These are phyloP conservation scores for Rotaria macrura DNA, from an alignment of 2,888 invertebrate genomes.

Conservation along the genomic window DNA sequence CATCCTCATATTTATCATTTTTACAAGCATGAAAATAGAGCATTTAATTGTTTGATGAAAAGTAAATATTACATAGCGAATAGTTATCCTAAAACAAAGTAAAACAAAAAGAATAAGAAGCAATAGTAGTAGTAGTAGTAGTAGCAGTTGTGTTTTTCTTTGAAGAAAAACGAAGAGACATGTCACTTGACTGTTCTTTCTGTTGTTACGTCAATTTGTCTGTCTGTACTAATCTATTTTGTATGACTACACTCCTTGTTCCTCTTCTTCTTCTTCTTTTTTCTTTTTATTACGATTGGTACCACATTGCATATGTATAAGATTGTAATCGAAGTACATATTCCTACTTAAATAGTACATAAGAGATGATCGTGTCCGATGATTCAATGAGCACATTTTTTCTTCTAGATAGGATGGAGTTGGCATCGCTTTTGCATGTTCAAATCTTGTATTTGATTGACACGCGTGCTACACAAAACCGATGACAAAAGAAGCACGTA, in stretches of 20 bases:
- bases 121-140: neutral
- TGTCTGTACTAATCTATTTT: constrained; percentile 12
- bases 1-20: neutral
- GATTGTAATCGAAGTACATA: neutral
- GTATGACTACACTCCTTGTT: neutral
- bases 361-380: neutral
- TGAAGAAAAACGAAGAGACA: neutral
- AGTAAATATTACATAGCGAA: neutral
- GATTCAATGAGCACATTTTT: neutral
- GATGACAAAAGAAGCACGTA: neutral
- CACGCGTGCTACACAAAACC: neutral
- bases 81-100: neutral
- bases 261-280: neutral
- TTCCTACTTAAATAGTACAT: neutral
- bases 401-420: neutral
- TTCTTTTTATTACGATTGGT: neutral
- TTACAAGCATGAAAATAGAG: neutral
- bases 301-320: neutral
- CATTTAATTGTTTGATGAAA: neutral
- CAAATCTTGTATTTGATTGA: neutral
- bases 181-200: neutral
- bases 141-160: neutral
- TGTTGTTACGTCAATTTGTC: constrained; percentile 7
- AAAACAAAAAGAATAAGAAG: neutral
- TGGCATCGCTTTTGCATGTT: neutral